Evolutionary conservation across 2,113 vertebrate genomes (phyloP), one percentile per base, ranked within the genome.

Genomic region (Cariama cristata): DNA sequence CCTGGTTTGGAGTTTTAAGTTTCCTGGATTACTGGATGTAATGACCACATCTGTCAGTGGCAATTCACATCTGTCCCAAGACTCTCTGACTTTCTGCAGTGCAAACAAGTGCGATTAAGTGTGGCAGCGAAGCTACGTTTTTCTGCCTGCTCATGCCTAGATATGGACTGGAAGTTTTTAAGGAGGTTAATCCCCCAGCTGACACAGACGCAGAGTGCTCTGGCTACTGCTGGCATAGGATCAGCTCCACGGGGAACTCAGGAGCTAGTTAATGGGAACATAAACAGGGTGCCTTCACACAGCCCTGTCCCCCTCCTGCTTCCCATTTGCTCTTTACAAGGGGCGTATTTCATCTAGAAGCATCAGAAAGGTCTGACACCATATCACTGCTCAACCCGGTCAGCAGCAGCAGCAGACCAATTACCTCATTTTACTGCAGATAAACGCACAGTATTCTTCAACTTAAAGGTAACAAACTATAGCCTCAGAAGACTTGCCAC

Each of bases 121-220:
- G 24, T 84, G 62, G 79, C 79, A 91, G 83, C 63, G 91, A 40
- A 91, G 35, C 84, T 60, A 64, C 71, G 91, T 26, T 71, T 55
- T 55, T 21, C 83, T 79, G 72, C 18, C 73, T 80, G 52, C 79
- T 76, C 26, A 81, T 76, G 88, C 88, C 74, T 56, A 93, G 79
- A 91, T 72, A 84, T 62, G 88, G 83, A 38, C 74, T 93, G 91
- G 72, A 67, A 81, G 88, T 64, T 72, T 50, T 32, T 17, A 18
- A 32, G 68, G 49, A 88, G 82, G 67, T 76, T 81, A 91, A 62
- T 66, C 50, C 79, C 67, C 59, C 1, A 1, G 42, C 35, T 62
- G 35, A 66, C 62, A 55, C 11, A 14, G 50, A 40, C 30, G 40
- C n/a, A 21, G 35, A 67, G n/a, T 6, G 12, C 40, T 35, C 58